Percentiles rank a stretch among this genome's conserved stretches.
These are phyloP conservation scores for Phortica okadai DNA, from an alignment of 2,888 invertebrate species.

Conservation along the genomic window DNA sequence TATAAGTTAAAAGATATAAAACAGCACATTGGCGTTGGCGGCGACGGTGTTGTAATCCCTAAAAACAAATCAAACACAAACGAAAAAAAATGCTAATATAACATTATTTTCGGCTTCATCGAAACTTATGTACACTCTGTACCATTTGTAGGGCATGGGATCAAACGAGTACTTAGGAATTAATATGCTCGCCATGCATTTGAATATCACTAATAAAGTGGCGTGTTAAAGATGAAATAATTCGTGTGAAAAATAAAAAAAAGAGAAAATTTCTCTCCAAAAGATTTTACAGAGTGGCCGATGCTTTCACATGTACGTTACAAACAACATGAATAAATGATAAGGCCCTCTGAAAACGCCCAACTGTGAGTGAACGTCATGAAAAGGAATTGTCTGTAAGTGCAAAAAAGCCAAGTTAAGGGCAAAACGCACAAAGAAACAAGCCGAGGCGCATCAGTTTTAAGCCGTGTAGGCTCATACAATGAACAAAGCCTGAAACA, in stretches of 20 bases:
- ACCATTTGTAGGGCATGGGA: no score
- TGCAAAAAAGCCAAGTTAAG: slow-evolving; percentile 17
- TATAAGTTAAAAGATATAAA: slow-evolving; percentile 27
- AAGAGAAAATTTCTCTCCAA: background rate
- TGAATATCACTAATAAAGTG: no score
- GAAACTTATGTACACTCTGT: no score
- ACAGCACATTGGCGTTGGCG: background rate
- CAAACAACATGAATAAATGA: no score
- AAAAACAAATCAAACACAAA: background rate
- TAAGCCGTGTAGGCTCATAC: background rate
- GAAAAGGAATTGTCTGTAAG: background rate
- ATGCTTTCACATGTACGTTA: no score
- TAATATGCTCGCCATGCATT: no score
- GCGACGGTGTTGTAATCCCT: background rate
- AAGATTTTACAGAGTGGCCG: no score
- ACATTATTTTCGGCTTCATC: background rate
- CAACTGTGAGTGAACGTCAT: background rate
- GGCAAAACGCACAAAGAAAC: background rate
- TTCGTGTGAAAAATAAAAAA: no score
- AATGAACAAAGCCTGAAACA: background rate
- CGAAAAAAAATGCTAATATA: background rate
- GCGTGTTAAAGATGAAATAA: no score
- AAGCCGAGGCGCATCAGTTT: slow-evolving; percentile 4
- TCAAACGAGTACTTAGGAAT: no score
- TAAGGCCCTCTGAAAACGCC: background rate